phyloP scores from a whole-genome alignment of 2,113 vertebrate genomes.

The Oryzias celebensis region DNA sequence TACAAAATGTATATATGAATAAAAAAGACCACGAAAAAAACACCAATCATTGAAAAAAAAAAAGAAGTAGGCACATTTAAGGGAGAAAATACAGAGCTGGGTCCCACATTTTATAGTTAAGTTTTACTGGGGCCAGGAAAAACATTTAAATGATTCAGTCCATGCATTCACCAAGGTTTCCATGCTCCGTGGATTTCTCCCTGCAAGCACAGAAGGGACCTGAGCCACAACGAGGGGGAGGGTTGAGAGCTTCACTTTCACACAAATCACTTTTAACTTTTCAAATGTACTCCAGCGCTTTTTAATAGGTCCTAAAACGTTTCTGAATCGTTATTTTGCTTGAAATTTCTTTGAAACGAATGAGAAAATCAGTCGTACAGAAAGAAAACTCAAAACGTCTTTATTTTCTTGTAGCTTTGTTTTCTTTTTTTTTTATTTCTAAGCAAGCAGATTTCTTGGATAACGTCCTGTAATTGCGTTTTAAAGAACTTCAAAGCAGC shows the following conservation, averaged over 20 bases:
- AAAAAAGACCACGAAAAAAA: constrained; percentile 21
- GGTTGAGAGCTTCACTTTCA: constrained; percentile 45
- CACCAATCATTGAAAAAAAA: constrained; percentile 2
- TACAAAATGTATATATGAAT: constrained; percentile 23
- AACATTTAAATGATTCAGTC: constrained; percentile 48
- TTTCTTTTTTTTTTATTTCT: constrained; percentile 5
- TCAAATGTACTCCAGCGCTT: constrained; percentile 43
- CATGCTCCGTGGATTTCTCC: constrained; percentile 53
- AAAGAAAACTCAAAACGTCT: too few species aligned
- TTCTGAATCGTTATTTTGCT: too few species aligned
- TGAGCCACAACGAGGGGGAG: constrained; percentile 30
- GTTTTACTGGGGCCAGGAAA: constrained; percentile 44
- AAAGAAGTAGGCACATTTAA: constrained; percentile 11
- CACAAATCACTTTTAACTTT: constrained; percentile 29
- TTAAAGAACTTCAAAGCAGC: constrained; percentile 15
- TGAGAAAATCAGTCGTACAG: too few species aligned
- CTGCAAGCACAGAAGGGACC: constrained; percentile 27
- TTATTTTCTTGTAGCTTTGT: constrained; percentile 20
- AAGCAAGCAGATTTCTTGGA: neutral
- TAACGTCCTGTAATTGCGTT: constrained; percentile 14
- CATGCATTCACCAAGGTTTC: constrained; percentile 56
- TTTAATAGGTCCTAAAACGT: too few species aligned
- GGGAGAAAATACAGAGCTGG: constrained; percentile 20
- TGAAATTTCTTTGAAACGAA: too few species aligned
- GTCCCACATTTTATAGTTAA: constrained; percentile 49